Evolutionary conservation across 53 echinoderm and acorn worm genomes (phyloP).

Genomic region (Glandiceps talaboti): DNA sequence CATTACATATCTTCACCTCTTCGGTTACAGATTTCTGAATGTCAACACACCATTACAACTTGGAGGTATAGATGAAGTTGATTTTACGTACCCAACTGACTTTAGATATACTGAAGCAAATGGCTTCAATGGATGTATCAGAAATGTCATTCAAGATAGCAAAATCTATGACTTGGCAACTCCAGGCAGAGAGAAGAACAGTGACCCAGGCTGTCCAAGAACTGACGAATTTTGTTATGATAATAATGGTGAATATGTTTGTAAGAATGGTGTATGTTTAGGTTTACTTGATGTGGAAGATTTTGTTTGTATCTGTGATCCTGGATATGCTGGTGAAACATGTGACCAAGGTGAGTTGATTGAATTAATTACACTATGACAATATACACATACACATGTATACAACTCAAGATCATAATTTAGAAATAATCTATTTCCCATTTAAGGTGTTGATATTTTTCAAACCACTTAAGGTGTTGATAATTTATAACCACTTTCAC

Average conservation of each 20-base stretch:
- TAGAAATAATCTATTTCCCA: no score
- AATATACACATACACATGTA: background rate
- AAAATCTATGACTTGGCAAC: constrained; percentile 53
- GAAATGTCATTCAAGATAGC: constrained; percentile 68
- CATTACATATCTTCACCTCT: no score
- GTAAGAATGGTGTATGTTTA: constrained; percentile 59
- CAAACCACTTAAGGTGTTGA: no score
- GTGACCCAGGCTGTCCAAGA: constrained; percentile 55
- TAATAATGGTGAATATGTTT: constrained; percentile 8
- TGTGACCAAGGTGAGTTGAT: constrained; percentile 43
- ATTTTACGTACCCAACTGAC: background rate
- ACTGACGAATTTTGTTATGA: constrained; percentile 15
- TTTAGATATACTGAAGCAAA: constrained; percentile 3
- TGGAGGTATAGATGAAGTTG: constrained; percentile 42
- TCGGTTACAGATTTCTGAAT: constrained; percentile 71
- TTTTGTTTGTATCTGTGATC: constrained; percentile 55
- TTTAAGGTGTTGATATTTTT: no score
- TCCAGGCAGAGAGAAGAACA: constrained; percentile 18
- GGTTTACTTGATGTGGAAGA: constrained; percentile 34
- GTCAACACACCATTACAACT: constrained; percentile 79
- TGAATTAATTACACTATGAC: no score
- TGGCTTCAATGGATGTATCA: constrained; percentile 77
- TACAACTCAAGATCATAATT: no score
- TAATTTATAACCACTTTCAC: no score
- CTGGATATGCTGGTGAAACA: constrained; percentile 46